These are phyloP conservation scores for Nasonia oneida DNA, from an alignment of 2,888 invertebrate genomes.

Conservation along the genomic window DNA sequence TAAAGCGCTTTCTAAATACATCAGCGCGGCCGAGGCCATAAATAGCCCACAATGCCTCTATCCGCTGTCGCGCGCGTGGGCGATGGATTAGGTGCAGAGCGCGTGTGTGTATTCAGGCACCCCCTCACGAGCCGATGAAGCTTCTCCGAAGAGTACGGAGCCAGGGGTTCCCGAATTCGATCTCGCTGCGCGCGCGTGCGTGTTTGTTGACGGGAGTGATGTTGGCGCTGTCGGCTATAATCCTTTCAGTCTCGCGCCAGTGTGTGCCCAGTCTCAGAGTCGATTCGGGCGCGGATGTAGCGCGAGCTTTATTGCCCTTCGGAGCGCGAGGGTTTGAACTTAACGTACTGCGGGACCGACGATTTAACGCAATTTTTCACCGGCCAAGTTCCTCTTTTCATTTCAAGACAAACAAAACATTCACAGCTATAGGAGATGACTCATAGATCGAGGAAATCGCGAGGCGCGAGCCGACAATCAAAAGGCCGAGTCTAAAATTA, in stretches of 20 bases:
- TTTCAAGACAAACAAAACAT: too few species aligned
- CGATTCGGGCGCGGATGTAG: neutral
- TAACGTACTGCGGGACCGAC: too few species aligned
- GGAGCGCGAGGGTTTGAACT: neutral
- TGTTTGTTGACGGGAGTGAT: neutral
- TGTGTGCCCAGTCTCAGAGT: neutral
- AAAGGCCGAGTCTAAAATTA: neutral
- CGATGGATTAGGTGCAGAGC: slow-evolving; percentile 22
- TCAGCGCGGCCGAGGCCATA: slow-evolving; percentile 68
- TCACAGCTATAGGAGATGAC: too few species aligned
- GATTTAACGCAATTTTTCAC: too few species aligned
- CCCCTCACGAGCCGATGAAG: neutral
- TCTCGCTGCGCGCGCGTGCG: neutral
- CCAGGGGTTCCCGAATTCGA: too few species aligned
- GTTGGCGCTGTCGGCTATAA: neutral
- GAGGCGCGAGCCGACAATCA: too few species aligned
- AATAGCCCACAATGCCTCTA: slow-evolving; percentile 67
- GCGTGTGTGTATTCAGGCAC: neutral
- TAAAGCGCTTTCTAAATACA: slow-evolving; percentile 75
- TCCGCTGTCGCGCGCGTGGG: slow-evolving; percentile 6
- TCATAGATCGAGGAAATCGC: too few species aligned
- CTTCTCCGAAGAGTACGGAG: too few species aligned
- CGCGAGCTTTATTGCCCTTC: neutral
- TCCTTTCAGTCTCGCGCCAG: neutral
- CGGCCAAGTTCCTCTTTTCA: too few species aligned